Percentiles rank a stretch among this genome's conserved stretches.
These are phyloP conservation scores for Lacerta viridis DNA, from an alignment of 2,797 vertebrate genomes.

Conservation along the genomic window DNA sequence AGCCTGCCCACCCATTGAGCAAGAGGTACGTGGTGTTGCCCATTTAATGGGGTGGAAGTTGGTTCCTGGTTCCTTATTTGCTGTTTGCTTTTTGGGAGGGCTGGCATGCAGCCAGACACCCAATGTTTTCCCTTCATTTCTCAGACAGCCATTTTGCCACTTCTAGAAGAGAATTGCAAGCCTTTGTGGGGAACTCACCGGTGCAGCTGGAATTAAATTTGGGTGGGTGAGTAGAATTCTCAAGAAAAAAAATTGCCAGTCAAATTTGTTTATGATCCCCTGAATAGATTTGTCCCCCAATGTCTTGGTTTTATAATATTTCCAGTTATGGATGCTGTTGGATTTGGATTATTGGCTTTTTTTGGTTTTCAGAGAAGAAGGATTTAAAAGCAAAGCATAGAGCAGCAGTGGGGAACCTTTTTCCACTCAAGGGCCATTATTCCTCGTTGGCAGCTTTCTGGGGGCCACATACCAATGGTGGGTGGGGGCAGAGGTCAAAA, in stretches of 20 bases:
- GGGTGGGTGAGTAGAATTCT: no score
- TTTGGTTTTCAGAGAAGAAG: no score
- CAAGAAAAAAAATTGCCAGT: neutral
- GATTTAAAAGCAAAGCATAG: no score
- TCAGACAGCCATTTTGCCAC: neutral
- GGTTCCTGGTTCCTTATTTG: neutral
- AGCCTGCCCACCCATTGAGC: neutral
- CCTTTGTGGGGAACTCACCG: neutral
- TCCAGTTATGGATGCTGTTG: neutral
- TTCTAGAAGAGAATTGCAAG: neutral
- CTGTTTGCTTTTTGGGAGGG: neutral
- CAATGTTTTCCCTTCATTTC: neutral
- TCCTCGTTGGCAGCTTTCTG: no score
- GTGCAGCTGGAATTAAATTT: neutral
- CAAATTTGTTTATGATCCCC: neutral
- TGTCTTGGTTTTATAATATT: no score
- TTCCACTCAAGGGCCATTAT: no score
- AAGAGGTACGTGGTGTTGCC: neutral
- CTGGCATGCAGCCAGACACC: neutral
- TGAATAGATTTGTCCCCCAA: neutral
- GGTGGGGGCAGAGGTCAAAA: no score
- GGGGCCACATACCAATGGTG: no score
- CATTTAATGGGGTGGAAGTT: neutral
- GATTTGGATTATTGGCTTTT: no score
- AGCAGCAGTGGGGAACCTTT: no score